Evolutionary conservation across 2,113 vertebrate genomes (phyloP).

Genomic region (Cichladusa arquata): DNA sequence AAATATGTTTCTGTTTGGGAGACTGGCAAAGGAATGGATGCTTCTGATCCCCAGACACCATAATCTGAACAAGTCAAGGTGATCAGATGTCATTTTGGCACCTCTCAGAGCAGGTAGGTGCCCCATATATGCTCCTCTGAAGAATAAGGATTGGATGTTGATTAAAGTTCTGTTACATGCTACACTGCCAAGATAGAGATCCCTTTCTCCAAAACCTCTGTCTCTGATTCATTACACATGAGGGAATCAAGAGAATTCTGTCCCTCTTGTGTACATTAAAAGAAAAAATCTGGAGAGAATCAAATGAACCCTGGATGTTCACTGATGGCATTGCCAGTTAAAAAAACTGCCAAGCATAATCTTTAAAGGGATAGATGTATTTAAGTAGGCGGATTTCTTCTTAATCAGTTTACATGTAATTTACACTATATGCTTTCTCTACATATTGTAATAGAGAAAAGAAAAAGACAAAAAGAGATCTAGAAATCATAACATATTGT

Average conservation of each 20-base stretch:
- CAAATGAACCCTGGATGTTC: background rate
- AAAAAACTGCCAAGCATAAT: background rate
- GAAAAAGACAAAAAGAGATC: rapidly evolving
- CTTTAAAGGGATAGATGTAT: background rate
- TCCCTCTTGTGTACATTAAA: background rate
- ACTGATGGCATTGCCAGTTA: background rate
- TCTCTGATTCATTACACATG: background rate
- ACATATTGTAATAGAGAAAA: background rate
- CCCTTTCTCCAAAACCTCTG: background rate
- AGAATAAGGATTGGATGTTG: background rate
- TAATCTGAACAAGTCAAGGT: background rate
- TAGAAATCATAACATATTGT: background rate
- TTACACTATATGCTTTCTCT: background rate
- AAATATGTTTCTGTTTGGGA: background rate
- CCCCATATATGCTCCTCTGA: background rate
- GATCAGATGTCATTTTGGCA: background rate
- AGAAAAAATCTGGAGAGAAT: background rate
- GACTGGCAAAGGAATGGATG: background rate
- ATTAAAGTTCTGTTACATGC: background rate
- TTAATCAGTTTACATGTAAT: background rate
- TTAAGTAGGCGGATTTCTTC: background rate
- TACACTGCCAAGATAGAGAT: background rate
- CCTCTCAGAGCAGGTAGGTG: background rate
- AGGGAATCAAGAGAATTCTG: background rate
- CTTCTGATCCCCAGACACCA: background rate